A percentile compares a stretch with the other conserved stretches of the same genome.
These are phyloP conservation scores for Drosophila bocki DNA, from an alignment of 1,140 invertebrate genomes.

Conservation along the genomic window DNA sequence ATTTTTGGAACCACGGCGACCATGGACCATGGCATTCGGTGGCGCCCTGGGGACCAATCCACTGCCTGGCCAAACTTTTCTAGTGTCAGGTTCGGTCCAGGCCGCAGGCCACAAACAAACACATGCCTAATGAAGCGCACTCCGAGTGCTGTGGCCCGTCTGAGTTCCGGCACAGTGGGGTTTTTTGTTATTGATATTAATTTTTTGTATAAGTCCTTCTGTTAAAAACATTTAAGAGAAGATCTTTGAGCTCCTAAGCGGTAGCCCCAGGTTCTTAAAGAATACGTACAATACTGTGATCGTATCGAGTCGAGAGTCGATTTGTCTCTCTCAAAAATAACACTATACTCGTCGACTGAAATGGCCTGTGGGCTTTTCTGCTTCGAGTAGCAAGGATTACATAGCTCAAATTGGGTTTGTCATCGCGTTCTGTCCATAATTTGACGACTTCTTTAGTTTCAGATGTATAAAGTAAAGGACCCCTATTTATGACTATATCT, in stretches of 20 bases:
- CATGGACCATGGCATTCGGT: not conserved
- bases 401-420: not conserved
- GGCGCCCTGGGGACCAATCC: slow-evolving; percentile 36
- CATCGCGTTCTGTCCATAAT: slow-evolving; percentile 1
- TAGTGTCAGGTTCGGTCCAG: slow-evolving; percentile 38
- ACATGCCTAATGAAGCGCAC: slow-evolving; percentile 49
- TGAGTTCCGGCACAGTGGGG: slow-evolving; percentile 7
- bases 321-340: not conserved
- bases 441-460: slow-evolving; percentile 31
- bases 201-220: not conserved
- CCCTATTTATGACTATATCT: slow-evolving; percentile 33
- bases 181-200: not conserved
- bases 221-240: not conserved
- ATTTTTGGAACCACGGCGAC: not conserved
- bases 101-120: slow-evolving; percentile 46
- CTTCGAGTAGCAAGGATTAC: not conserved
- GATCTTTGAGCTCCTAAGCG: not conserved
- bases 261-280: not conserved
- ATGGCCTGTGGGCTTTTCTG: not conserved
- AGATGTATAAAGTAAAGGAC: slow-evolving; percentile 4
- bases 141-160: not conserved
- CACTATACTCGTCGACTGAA: not conserved
- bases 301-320: not conserved
- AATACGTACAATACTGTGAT: too few relatives aligned
- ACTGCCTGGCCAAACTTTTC: slow-evolving; percentile 40